phyloP scores from a whole-genome alignment of 2,797 vertebrate genomes.

The Crenuchus spilurus region DNA sequence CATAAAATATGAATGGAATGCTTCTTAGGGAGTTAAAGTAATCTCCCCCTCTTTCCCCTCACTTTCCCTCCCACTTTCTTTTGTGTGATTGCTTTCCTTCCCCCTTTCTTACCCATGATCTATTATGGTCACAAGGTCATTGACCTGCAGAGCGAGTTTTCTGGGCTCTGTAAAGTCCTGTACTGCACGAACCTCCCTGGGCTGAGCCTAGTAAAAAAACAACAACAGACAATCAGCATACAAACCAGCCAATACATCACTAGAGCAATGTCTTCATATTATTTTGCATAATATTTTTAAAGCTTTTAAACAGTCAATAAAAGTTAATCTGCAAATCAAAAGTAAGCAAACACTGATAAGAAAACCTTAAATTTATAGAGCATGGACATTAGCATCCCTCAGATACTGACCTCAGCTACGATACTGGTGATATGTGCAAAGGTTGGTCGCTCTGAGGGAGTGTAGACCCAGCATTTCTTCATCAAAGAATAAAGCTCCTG shows the following conservation, averaged over 20 bases:
- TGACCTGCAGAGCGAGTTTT: slow-evolving; percentile 76
- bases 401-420: slow-evolving; percentile 79
- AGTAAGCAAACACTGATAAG: background rate
- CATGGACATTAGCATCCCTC: background rate
- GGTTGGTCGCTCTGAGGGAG: slow-evolving; percentile 77
- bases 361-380: no score
- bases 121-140: slow-evolving; percentile 82
- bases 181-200: slow-evolving; percentile 76
- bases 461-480: slow-evolving; percentile 84
- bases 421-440: slow-evolving; percentile 75
- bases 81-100: background rate
- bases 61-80: background rate
- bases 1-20: slow-evolving; percentile 14
- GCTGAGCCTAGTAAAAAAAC: slow-evolving; percentile 74
- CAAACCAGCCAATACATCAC: background rate
- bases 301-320: background rate
- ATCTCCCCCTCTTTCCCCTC: slow-evolving; percentile 12
- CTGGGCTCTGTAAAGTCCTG: slow-evolving; percentile 81
- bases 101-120: slow-evolving; percentile 81
- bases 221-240: background rate
- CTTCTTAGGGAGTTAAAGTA: slow-evolving; percentile 18
- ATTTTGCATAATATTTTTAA: no score
- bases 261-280: no score
- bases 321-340: background rate
- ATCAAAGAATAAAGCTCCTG: slow-evolving; percentile 80